phyloP scores from a whole-genome alignment of 2,113 vertebrate genomes.

The Oreochromis niloticus region DNA sequence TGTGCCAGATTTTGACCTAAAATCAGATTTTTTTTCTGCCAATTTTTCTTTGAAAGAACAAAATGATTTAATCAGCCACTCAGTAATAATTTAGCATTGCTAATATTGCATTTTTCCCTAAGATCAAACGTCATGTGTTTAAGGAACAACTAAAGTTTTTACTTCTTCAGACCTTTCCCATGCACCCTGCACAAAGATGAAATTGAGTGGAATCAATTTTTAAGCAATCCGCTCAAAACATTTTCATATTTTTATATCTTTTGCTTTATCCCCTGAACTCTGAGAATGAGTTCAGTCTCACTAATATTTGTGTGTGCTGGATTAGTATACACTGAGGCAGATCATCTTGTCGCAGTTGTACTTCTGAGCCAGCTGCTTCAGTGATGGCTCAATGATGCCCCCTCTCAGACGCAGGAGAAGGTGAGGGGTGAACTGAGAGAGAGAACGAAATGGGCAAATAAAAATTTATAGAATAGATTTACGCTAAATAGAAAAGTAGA shows the following conservation, averaged over 20 bases:
- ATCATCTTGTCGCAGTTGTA: slow-evolving; percentile 99
- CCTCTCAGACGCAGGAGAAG: slow-evolving; percentile 92
- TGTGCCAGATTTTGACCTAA: not conserved
- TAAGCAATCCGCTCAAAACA: not conserved
- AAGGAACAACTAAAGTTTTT: not conserved
- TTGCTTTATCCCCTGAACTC: not conserved
- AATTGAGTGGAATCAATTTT: not conserved
- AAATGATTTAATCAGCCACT: not conserved
- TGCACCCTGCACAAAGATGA: not conserved
- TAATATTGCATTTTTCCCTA: accelerated
- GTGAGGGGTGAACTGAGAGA: slow-evolving; percentile 88
- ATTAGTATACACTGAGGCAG: slow-evolving; percentile 80
- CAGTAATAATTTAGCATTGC: not conserved
- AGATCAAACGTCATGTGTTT: not conserved
- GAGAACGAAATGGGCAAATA: not conserved
- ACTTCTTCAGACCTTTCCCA: not conserved
- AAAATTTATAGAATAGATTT: not conserved
- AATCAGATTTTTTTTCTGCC: not conserved
- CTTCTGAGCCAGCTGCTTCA: slow-evolving; percentile 94
- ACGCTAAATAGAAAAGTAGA: not conserved
- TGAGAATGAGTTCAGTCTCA: not conserved
- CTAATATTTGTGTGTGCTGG: not conserved
- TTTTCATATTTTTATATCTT: not conserved
- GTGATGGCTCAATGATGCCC: slow-evolving; percentile 92
- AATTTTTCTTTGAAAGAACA: not conserved